Evolutionary conservation across 2,113 vertebrate species (phyloP).

Genomic region (Phocoena phocoena): DNA sequence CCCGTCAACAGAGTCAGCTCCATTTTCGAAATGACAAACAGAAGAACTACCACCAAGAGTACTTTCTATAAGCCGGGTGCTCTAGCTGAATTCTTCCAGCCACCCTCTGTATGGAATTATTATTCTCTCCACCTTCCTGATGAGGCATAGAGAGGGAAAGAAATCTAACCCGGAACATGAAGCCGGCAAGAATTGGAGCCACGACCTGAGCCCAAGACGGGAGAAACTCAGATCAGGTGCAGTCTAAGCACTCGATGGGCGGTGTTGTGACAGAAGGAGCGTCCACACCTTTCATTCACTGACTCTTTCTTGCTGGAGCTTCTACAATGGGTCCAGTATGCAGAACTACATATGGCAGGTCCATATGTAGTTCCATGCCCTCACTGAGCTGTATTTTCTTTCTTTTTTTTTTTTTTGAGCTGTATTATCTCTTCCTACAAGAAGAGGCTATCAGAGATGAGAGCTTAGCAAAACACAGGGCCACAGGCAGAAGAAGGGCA

Average conservation of each 20-base stretch:
- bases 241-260: fast-evolving
- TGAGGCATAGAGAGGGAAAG: neutral
- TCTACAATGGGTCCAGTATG: fast-evolving
- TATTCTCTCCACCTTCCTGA: neutral
- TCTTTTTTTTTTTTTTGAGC: too few relatives aligned
- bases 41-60: neutral
- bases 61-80: neutral
- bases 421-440: neutral
- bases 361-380: too few relatives aligned
- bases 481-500: fast-evolving
- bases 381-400: neutral
- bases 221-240: neutral
- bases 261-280: neutral
- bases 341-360: too few relatives aligned
- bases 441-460: neutral
- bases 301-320: neutral
- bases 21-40: neutral
- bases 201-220: neutral
- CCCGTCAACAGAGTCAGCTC: neutral
- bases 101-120: neutral
- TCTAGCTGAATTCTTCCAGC: neutral
- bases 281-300: fast-evolving
- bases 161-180: neutral
- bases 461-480: neutral
- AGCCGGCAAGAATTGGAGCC: neutral